These are phyloP conservation scores for Fistularia commersonii DNA, from an alignment of 2,797 vertebrate species.

Conservation along the genomic window DNA sequence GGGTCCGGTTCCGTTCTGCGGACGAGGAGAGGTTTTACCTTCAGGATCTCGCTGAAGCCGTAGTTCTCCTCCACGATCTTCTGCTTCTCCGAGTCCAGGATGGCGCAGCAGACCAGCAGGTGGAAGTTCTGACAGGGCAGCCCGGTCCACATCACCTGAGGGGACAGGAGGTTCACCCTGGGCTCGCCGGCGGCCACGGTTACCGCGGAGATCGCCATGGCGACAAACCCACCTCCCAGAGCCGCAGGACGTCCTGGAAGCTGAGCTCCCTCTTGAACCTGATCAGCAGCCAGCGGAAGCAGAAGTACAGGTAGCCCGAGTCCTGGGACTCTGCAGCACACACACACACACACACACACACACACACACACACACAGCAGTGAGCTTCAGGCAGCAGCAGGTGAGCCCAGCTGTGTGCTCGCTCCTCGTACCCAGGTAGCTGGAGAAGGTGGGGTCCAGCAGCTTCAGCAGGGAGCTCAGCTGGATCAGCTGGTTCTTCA, in stretches of 20 bases:
- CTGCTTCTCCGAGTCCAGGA: conserved; percentile 94
- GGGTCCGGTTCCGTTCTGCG: too few relatives aligned
- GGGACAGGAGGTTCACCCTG: conserved; percentile 1
- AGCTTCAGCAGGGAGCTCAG: conserved; percentile 90
- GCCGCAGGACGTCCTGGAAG: conserved; percentile 90
- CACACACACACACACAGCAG: background rate
- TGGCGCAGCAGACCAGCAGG: conserved; percentile 93
- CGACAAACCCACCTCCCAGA: conserved; percentile 88
- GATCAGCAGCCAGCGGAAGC: conserved; percentile 97
- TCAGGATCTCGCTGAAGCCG: conserved; percentile 97
- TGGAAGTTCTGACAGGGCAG: conserved; percentile 96
- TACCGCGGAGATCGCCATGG: too few relatives aligned
- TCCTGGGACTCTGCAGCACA: conserved; percentile 88
- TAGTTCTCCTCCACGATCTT: conserved; percentile 97
- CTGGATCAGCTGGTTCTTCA: conserved; percentile 95
- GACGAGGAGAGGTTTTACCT: conserved; percentile 68
- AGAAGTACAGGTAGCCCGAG: conserved; percentile 96
- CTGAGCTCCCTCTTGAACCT: conserved; percentile 94
- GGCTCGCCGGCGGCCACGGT: too few relatives aligned
- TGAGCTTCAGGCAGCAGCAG: too few relatives aligned
- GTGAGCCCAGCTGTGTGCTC: too few relatives aligned
- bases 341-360: background rate
- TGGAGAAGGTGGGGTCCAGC: conserved; percentile 91
- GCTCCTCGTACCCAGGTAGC: conserved; percentile 84
- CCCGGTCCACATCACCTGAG: conserved; percentile 93